These are phyloP conservation scores for Brachionus koreanus DNA, from an alignment of 1,140 invertebrate species.

Conservation along the genomic window DNA sequence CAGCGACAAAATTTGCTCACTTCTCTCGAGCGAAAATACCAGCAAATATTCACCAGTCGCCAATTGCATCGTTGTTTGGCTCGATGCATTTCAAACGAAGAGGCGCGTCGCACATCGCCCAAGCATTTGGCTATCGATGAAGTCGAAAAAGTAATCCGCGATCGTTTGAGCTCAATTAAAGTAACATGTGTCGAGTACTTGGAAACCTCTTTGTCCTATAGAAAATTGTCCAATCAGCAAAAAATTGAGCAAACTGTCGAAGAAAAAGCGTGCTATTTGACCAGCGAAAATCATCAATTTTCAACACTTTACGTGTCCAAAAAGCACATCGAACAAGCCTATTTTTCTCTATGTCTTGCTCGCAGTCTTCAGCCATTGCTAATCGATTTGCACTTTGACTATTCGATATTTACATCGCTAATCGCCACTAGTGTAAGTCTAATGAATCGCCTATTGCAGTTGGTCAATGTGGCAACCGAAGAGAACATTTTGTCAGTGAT, in stretches of 20 bases:
- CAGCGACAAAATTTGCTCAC: constrained; percentile 32
- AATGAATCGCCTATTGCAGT: constrained; percentile 25
- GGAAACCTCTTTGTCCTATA: constrained; percentile 30
- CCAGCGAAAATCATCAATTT: constrained; percentile 6
- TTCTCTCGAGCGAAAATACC: constrained; percentile 36
- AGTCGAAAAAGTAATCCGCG: constrained; percentile 37
- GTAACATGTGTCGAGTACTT: constrained; percentile 40
- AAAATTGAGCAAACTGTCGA: constrained; percentile 44
- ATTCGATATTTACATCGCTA: constrained; percentile 8
- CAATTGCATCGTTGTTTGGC: constrained; percentile 41
- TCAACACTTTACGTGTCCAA: constrained; percentile 29
- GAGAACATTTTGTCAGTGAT: constrained; percentile 44
- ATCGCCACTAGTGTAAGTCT: constrained; percentile 17
- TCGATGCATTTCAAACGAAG: constrained; percentile 31
- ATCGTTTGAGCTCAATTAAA: constrained; percentile 7
- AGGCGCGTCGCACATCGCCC: not conserved
- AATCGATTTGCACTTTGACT: constrained; percentile 21
- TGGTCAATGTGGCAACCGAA: constrained; percentile 42
- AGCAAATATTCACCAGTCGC: constrained; percentile 31
- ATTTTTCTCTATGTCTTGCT: constrained; percentile 40
- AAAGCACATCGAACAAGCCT: constrained; percentile 44
- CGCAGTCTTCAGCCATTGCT: not conserved
- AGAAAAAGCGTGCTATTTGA: constrained; percentile 43
- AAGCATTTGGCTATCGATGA: constrained; percentile 34
- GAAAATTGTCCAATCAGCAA: constrained; percentile 15